Percentiles rank a stretch among this genome's conserved stretches.
These are phyloP conservation scores for Rhogogaster chlorosoma DNA, from an alignment of 2,888 invertebrate genomes.

Conservation along the genomic window DNA sequence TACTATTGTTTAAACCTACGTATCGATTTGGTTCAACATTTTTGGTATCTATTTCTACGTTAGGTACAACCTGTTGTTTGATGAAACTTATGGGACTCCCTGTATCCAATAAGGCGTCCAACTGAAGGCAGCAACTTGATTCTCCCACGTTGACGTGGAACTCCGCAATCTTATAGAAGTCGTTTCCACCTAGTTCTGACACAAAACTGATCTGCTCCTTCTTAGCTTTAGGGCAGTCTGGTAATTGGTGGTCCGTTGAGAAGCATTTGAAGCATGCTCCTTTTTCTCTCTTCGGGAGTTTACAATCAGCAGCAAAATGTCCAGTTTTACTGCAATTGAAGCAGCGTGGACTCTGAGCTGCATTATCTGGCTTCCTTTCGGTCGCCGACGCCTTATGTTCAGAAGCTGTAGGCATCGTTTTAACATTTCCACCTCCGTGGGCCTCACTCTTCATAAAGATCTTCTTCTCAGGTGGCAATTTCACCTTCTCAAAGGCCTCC, in stretches of 20 bases:
- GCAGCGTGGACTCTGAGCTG: slow-evolving; percentile 40
- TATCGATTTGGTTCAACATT: slow-evolving; percentile 20
- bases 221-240: slow-evolving; percentile 40
- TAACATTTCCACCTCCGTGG: not conserved
- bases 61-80: slow-evolving; percentile 35
- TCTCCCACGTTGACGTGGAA: not conserved
- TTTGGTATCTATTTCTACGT: not conserved
- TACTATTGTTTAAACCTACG: slow-evolving; percentile 44
- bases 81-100: slow-evolving; percentile 53
- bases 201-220: slow-evolving; percentile 28
- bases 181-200: not conserved
- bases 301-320: slow-evolving; percentile 52
- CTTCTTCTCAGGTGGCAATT: slow-evolving; percentile 25
- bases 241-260: slow-evolving; percentile 36
- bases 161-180: slow-evolving; percentile 25
- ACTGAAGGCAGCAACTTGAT: not conserved
- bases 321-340: slow-evolving; percentile 55
- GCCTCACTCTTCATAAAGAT: not conserved
- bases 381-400: not conserved
- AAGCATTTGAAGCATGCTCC: slow-evolving; percentile 56
- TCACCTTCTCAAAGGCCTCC: slow-evolving; percentile 51
- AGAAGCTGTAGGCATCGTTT: not conserved
- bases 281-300: slow-evolving; percentile 50
- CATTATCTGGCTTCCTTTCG: not conserved
- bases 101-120: slow-evolving; percentile 48